A percentile compares a stretch with the other conserved stretches of the same genome.
Conservation (phyloP, 2,797 vertebrate genomes). For the Lindbergichthys nudifrons region DNA sequence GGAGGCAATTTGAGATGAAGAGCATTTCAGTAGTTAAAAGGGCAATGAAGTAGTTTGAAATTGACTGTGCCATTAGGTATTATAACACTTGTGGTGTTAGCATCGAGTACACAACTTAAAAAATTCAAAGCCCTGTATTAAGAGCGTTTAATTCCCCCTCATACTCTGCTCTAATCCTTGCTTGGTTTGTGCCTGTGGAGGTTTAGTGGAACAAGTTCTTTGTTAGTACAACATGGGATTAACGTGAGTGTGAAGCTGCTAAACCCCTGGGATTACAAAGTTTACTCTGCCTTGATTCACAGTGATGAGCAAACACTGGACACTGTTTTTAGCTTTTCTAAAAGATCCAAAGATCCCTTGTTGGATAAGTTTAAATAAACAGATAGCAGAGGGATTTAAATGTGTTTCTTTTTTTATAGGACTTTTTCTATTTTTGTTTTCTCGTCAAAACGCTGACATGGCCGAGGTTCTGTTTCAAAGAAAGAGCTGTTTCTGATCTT, state of each 20-base stretch:
- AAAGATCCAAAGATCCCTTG: slow-evolving; percentile 3
- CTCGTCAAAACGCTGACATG: slow-evolving; percentile 22
- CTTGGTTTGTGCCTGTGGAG: slow-evolving; percentile 61
- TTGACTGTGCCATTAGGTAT: slow-evolving; percentile 16
- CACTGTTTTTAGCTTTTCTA: slow-evolving; percentile 14
- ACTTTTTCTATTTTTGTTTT: slow-evolving; percentile 46
- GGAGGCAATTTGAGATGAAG: slow-evolving; percentile 12
- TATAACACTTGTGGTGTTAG: slow-evolving; percentile 19
- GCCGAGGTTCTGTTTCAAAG: slow-evolving; percentile 32
- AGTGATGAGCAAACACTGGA: slow-evolving; percentile 32
- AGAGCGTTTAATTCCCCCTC: slow-evolving; percentile 45
- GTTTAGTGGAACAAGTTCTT: slow-evolving; percentile 54
- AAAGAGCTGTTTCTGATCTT: slow-evolving; percentile 35
- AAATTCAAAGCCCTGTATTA: slow-evolving; percentile 45
- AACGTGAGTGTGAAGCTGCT: slow-evolving; percentile 60
- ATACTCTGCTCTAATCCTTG: slow-evolving; percentile 68
- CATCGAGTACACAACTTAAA: slow-evolving; percentile 56
- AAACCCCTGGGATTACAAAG: slow-evolving; percentile 62
- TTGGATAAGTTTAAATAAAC: slow-evolving; percentile 10
- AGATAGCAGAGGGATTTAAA: not conserved
- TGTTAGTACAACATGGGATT: slow-evolving; percentile 72
- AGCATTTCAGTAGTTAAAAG: slow-evolving; percentile 8
- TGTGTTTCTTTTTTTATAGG: not conserved
- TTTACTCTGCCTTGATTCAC: slow-evolving; percentile 54
- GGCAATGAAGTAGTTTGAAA: slow-evolving; percentile 51